A percentile compares a stretch with the other conserved stretches of the same genome.
These are phyloP conservation scores for Marasmarcha lunaedactyla DNA, from an alignment of 2,888 invertebrate species.

Conservation along the genomic window DNA sequence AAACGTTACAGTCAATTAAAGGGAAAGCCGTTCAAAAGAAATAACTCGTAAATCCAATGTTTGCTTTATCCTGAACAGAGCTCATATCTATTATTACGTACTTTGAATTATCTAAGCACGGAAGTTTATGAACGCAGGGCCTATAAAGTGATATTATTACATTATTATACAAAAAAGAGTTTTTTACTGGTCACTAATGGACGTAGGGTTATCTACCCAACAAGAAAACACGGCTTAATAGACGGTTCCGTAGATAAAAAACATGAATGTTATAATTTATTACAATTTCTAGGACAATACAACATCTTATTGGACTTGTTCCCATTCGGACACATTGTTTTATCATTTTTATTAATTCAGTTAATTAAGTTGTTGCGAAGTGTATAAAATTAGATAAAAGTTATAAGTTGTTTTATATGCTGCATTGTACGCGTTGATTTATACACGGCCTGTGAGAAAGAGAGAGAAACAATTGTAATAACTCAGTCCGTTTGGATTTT, in stretches of 20 bases:
- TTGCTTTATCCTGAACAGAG: slow-evolving; percentile 39
- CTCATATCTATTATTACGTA: slow-evolving; percentile 29
- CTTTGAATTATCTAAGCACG: slow-evolving; percentile 20
- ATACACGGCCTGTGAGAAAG: too few species aligned
- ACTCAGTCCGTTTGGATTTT: too few species aligned
- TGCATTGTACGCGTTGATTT: neutral
- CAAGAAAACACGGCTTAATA: slow-evolving; percentile 15
- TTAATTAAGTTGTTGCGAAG: neutral
- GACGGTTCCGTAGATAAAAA: slow-evolving; percentile 15
- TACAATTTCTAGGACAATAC: neutral
- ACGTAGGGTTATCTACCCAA: slow-evolving; percentile 16
- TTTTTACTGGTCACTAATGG: slow-evolving; percentile 15
- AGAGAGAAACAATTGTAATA: too few species aligned
- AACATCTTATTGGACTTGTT: neutral
- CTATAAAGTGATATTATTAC: slow-evolving; percentile 37
- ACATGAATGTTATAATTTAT: slow-evolving; percentile 5
- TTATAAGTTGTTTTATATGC: neutral
- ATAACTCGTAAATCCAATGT: slow-evolving; percentile 28
- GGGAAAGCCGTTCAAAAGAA: slow-evolving; percentile 35
- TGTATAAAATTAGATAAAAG: neutral
- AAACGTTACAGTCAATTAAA: slow-evolving; percentile 44
- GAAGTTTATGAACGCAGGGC: slow-evolving; percentile 30
- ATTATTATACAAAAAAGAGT: slow-evolving; percentile 35
- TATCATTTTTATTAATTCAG: slow-evolving; percentile 1
- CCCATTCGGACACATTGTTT: neutral